Base-by-base conservation (phyloP, 1,140 invertebrate species). In the Pristionchus pacificus region DNA sequence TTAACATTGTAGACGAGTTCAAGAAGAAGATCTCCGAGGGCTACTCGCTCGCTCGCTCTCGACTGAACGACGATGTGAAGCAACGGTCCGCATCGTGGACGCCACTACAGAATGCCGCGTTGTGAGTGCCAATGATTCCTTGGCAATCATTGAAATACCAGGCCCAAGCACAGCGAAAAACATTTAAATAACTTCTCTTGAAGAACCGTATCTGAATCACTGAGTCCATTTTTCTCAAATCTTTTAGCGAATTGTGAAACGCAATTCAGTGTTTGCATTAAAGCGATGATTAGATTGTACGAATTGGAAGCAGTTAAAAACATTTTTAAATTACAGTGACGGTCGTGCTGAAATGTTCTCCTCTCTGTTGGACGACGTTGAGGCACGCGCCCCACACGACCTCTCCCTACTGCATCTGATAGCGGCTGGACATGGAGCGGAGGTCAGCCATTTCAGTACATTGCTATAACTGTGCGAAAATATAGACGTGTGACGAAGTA, bases 11-110 rank as follows among this genome's bases (percentile, higher is more conserved):
- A 84, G 84, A 86, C 79, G 85, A 86, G 76, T 63, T 85, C n/a
- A 85, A 85, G 68, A 85, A 85, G 75, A 86, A 86, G 66, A 86
- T 85, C 57, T 83, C 82, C 76, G 84, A 85, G 63, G 84, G 84
- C 71, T 85, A 85, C 74, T 79, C 84, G 15, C 64, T 86, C 25
- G 84, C 85, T 49, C 69, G 84, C 29, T 85, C 84, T 24, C 83
- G 81, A 68, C 77, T 82, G 1, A 83, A 82, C 63, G 84, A 86
- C 74, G 85, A 86, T 67, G 72, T 84, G 28, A 72, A 84, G 25
- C 79, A 79, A 1, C 74, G 76, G 69, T 70, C 74, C 33, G 13
- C 65, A 1, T 83, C 83, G 60, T 85, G 84, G 83, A 77, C 78
- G 60, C 80, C 83, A 55, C 30, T 85, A 2, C 85, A 86, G 72